These are phyloP conservation scores for Rhingia rostrata DNA, from an alignment of 2,888 invertebrate genomes.

Conservation along the genomic window DNA sequence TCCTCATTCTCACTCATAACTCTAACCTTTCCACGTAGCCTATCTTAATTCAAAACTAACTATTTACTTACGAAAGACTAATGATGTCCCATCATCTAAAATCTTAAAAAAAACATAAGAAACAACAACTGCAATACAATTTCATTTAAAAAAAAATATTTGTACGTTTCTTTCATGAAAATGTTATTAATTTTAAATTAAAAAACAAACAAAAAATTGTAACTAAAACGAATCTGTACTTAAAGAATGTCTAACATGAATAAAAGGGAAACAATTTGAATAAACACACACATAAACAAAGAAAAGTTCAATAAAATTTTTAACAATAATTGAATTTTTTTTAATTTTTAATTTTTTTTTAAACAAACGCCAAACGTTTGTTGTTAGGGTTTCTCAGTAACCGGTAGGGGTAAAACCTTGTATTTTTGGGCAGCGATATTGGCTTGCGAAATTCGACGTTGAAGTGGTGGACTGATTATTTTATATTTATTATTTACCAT, in stretches of 20 bases:
- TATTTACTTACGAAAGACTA: slow-evolving; percentile 63
- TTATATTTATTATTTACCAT: too few species aligned
- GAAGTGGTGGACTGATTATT: too few species aligned
- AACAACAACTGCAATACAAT: slow-evolving; percentile 62
- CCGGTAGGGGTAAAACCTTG: too few species aligned
- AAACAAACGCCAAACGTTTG: neutral
- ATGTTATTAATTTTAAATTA: slow-evolving; percentile 39
- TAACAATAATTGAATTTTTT: slow-evolving; percentile 31
- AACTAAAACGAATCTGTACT: slow-evolving; percentile 55
- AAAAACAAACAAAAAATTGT: slow-evolving; percentile 32
- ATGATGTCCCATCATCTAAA: slow-evolving; percentile 53
- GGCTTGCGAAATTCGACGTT: too few species aligned
- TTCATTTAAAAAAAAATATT: slow-evolving; percentile 23
- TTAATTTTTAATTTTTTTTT: neutral
- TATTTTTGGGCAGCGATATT: too few species aligned
- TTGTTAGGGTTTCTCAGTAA: too few species aligned
- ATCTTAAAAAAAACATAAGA: slow-evolving; percentile 30
- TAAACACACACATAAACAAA: slow-evolving; percentile 21
- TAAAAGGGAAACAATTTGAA: slow-evolving; percentile 1
- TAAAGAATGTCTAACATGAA: slow-evolving; percentile 59
- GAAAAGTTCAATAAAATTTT: slow-evolving; percentile 27
- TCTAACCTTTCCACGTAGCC: slow-evolving; percentile 38
- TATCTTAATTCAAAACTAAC: slow-evolving; percentile 25
- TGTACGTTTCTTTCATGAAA: slow-evolving; percentile 37
- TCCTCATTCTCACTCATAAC: slow-evolving; percentile 26